Conservation (phyloP, 2,797 vertebrate species). For the Novumbra hubbsi region DNA sequence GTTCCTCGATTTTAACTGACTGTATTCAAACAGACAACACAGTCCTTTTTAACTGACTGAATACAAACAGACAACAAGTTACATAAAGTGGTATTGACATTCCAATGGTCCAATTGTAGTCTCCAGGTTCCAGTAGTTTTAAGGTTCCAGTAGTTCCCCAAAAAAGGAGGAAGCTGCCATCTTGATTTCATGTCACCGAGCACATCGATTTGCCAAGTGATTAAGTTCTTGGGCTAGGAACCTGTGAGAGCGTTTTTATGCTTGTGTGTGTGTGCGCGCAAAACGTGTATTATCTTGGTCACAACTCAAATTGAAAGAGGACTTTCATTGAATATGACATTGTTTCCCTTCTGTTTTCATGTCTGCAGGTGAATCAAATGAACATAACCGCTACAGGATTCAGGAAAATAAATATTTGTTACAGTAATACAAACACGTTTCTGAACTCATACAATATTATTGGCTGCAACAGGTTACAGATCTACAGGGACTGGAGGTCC, state of each 20-base stretch:
- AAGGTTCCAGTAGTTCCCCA: background rate
- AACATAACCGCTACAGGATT: too few species aligned
- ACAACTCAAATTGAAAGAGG: background rate
- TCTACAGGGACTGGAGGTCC: conserved; percentile 25
- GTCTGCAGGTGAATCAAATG: too few species aligned
- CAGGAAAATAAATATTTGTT: too few species aligned
- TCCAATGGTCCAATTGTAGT: background rate
- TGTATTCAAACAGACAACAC: background rate
- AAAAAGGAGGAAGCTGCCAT: background rate
- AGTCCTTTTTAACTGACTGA: too few species aligned
- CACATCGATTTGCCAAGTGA: conserved; percentile 49
- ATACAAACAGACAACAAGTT: background rate
- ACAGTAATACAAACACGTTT: too few species aligned
- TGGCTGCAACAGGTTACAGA: too few species aligned
- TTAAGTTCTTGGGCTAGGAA: conserved; percentile 37
- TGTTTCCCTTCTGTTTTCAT: too few species aligned
- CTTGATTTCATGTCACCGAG: conserved; percentile 46
- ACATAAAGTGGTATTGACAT: background rate
- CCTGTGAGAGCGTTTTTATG: background rate
- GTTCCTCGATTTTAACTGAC: conserved; percentile 63
- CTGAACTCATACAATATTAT: too few species aligned
- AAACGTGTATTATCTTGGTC: background rate
- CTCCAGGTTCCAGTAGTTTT: conserved; percentile 17
- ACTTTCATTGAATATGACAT: background rate
- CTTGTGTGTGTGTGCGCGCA: too few species aligned